Evolutionary conservation across 1,140 invertebrate genomes (phyloP), one percentile per base, ranked within the genome.

Genomic region (Pseudoatta argentina): DNA sequence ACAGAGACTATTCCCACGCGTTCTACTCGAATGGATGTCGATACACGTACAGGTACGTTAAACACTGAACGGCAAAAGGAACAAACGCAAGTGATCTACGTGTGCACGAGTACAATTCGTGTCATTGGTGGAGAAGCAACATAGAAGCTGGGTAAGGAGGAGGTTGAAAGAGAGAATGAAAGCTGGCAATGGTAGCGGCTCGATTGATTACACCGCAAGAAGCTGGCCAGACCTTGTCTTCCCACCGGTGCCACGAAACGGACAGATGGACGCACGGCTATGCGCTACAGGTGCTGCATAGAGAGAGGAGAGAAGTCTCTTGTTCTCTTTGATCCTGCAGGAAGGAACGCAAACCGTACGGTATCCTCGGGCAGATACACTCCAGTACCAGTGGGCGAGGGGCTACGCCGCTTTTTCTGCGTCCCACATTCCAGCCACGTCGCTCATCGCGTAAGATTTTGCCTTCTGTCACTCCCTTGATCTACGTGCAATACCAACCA

Each of bases 121-220:
- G 69, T 83, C 79, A 75, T 75, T 63, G 71, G 55, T 24, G 27
- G 27, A 71, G 44, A 83, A 34, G 24, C 69, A 61, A 59, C 39
- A 61, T 78, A 30, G 73, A 85, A 66, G 48, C 53, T 30, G 59
- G n/a, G 48, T 53, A 51, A 85, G 89, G 85, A 87, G 85, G 76
- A 82, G 77, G 67, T 79, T 44, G 81, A 79, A 66, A 72, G 57
- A 61, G 76, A 77, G 82, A 72, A 83, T 88, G 87, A 77, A 64
- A 87, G 69, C 78, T 72, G 77, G 85, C 57, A 64, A 75, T 71
- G 75, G 85, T 86, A 89, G 92, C 93, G 93, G 93, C 91, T 90
- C 93, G 93, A 93, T 94, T 94, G 92, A 94, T 94, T 94, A 90
- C 91, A 24, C 72, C 85, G 87, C 91, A 92, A 93, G 92, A 92